Conservation (phyloP, 2,797 vertebrate genomes). For the Silurus aristotelis region DNA sequence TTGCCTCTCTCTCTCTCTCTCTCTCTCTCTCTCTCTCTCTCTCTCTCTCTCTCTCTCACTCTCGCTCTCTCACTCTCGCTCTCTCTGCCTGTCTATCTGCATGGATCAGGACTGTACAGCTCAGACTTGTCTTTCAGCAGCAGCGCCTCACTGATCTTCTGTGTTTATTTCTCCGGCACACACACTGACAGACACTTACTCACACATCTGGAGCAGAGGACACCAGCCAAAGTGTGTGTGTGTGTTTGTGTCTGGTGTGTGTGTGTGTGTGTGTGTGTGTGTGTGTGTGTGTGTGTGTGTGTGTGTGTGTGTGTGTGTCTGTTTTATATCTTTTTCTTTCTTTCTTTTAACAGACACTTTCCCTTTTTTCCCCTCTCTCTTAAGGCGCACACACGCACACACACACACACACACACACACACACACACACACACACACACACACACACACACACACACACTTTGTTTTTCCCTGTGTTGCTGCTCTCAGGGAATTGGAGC, state of each 20-base stretch:
- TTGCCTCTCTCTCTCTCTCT: neutral
- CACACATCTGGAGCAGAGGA: neutral
- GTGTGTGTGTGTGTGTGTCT: neutral
- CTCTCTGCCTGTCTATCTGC: too few relatives aligned
- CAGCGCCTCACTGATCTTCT: constrained; percentile 17
- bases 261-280: neutral
- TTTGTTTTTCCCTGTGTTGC: neutral
- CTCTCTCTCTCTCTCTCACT: neutral
- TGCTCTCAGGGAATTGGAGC: neutral
- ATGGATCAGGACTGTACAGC: neutral
- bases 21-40: neutral
- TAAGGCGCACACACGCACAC: neutral
- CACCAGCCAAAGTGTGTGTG: constrained; percentile 2
- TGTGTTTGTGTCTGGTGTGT: neutral
- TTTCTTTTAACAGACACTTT: constrained; percentile 13
- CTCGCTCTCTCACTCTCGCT: too few relatives aligned
- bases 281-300: neutral
- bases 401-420: neutral
- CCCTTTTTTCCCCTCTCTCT: neutral
- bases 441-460: neutral
- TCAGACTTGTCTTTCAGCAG: constrained; percentile 17
- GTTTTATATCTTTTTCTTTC: constrained; percentile 1
- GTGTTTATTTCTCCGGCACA: constrained; percentile 47
- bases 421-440: neutral
- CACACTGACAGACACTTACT: neutral